Conservation (phyloP, 2,888 invertebrate species). For the Ectemnius continuus region DNA sequence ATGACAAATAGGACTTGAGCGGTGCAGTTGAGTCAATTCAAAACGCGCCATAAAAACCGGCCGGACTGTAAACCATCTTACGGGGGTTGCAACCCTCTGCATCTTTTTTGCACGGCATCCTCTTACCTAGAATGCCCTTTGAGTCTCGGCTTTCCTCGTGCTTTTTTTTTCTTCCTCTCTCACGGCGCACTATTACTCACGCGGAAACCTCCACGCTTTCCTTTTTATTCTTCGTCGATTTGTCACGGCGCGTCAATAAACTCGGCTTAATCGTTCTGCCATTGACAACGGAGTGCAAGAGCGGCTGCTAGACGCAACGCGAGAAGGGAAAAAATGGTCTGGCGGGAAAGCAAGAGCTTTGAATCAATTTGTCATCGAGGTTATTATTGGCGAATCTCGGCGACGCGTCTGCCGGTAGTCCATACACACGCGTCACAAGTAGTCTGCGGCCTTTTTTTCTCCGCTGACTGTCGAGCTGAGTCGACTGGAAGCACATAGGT, state of each 20-base stretch:
- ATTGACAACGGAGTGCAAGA: background rate
- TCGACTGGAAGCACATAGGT: background rate
- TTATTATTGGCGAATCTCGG: constrained; percentile 3
- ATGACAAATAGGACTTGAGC: background rate
- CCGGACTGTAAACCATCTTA: background rate
- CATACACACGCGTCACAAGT: too few relatives aligned
- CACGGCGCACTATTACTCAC: constrained; percentile 10
- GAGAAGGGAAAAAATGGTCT: background rate
- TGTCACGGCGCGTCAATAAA: constrained; percentile 11
- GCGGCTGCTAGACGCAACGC: too few relatives aligned
- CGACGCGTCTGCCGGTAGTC: background rate
- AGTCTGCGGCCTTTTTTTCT: too few relatives aligned
- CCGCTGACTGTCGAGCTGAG: too few relatives aligned
- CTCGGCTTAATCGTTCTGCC: background rate
- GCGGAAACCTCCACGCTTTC: constrained; percentile 5
- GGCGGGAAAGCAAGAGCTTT: background rate
- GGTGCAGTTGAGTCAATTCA: background rate
- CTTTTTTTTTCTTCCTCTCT: constrained; percentile 11
- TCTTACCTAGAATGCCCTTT: constrained; percentile 9
- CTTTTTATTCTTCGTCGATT: constrained; percentile 6
- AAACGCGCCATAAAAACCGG: background rate
- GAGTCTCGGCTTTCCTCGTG: constrained; percentile 7
- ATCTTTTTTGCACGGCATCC: background rate
- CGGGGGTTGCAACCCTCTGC: background rate
- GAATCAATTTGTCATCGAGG: constrained; percentile 13